Percentiles rank a stretch among this genome's conserved stretches.
phyloP scores from a whole-genome alignment of 2,113 vertebrate species.

The Myotis lucifugus region DNA sequence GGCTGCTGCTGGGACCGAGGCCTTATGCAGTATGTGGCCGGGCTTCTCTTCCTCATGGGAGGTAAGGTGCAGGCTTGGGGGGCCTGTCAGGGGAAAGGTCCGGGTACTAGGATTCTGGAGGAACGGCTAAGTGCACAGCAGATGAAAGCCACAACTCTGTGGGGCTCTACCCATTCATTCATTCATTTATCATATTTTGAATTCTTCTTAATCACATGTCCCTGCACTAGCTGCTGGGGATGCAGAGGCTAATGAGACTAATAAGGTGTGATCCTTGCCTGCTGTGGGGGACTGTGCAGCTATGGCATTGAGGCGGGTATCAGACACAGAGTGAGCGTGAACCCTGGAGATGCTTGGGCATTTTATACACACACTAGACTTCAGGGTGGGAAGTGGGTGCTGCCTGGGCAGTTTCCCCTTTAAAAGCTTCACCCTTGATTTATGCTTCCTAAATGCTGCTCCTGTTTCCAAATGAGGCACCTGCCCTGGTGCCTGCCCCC shows the following conservation, averaged over 20 bases:
- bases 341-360: background rate
- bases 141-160: rapidly evolving
- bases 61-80: slow-evolving; percentile 85
- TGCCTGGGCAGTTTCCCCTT: background rate
- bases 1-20: slow-evolving; percentile 98
- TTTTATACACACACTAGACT: background rate
- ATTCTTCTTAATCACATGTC: background rate
- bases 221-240: background rate
- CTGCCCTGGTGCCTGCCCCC: no score
- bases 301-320: background rate
- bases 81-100: background rate
- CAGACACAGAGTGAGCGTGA: no score
- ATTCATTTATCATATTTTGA: background rate
- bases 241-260: background rate
- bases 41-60: slow-evolving; percentile 99
- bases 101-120: background rate
- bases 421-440: background rate
- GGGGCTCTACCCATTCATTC: background rate
- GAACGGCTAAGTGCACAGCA: rapidly evolving
- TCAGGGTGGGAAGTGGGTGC: background rate
- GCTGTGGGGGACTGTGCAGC: background rate
- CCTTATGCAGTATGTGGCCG: slow-evolving; percentile 99
- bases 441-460: no score
- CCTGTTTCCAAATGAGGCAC: background rate
- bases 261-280: background rate